Evolutionary conservation across 2,888 invertebrate genomes (phyloP).

Genomic region (Tipula confusa): DNA sequence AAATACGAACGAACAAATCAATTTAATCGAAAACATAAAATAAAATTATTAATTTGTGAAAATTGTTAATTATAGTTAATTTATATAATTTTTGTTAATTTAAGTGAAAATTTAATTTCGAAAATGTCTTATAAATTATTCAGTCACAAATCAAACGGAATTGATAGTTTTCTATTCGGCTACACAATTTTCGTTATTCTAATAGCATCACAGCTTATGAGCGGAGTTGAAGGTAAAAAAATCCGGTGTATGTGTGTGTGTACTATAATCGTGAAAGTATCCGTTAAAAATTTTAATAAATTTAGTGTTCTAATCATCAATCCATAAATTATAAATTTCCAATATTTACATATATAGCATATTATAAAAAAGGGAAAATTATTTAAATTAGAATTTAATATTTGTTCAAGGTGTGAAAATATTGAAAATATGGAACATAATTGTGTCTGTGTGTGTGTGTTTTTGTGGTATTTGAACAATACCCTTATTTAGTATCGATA

Average conservation of each 20-base stretch:
- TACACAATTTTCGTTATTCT: not conserved
- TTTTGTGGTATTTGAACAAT: not conserved
- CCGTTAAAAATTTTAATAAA: not conserved
- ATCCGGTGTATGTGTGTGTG: not conserved
- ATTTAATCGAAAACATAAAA: too few species aligned
- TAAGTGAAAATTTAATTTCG: not conserved
- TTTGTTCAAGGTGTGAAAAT: conserved; percentile 5
- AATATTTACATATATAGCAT: not conserved
- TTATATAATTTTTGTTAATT: not conserved
- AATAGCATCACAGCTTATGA: not conserved
- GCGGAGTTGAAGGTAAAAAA: not conserved
- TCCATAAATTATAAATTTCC: not conserved
- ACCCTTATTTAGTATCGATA: not conserved
- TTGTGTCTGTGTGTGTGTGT: not conserved
- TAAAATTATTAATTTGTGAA: not conserved
- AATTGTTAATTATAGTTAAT: not conserved
- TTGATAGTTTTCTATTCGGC: conserved; percentile 7
- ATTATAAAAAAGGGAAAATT: not conserved
- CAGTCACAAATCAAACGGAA: not conserved
- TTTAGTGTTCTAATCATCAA: not conserved
- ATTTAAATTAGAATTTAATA: not conserved
- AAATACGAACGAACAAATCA: not conserved
- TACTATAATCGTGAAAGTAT: not conserved
- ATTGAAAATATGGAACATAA: not conserved
- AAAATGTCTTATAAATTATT: conserved; percentile 1